Conservation (phyloP, 2,888 invertebrate genomes). For the Hirudinaria manillensis region DNA sequence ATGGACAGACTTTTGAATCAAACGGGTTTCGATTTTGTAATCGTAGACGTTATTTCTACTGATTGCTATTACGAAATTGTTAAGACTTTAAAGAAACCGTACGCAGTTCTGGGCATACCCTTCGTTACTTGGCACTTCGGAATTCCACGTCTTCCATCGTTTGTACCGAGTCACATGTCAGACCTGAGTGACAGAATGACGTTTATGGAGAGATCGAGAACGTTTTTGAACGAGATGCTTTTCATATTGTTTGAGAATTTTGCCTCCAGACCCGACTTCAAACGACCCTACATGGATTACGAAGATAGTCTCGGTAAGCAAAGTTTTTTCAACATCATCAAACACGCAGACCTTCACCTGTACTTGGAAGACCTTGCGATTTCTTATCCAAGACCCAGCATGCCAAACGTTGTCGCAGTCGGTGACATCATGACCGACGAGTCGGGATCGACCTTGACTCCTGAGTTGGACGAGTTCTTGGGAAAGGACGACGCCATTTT, state of each 20-base stretch:
- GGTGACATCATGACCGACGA: constrained; percentile 29
- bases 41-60: background rate
- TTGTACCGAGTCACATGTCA: constrained; percentile 1
- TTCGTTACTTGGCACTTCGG: constrained; percentile 4
- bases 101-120: constrained; percentile 8
- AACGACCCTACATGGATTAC: background rate
- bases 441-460: constrained; percentile 9
- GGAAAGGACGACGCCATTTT: constrained; percentile 17
- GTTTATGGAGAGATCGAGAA: constrained; percentile 17
- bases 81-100: constrained; percentile 16
- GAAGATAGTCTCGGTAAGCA: background rate
- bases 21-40: constrained; percentile 8
- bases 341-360: constrained; percentile 15
- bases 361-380: constrained; percentile 30
- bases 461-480: constrained; percentile 18
- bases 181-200: constrained; percentile 5
- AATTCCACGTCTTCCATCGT: constrained; percentile 24
- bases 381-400: constrained; percentile 25
- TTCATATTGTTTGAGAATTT: background rate
- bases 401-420: constrained; percentile 25
- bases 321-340: background rate
- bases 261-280: background rate
- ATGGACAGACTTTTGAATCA: constrained; percentile 17
- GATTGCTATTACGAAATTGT: background rate
- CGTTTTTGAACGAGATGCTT: background rate